phyloP scores from a whole-genome alignment of 2,888 invertebrate genomes.

The Hylaea fasciaria region DNA sequence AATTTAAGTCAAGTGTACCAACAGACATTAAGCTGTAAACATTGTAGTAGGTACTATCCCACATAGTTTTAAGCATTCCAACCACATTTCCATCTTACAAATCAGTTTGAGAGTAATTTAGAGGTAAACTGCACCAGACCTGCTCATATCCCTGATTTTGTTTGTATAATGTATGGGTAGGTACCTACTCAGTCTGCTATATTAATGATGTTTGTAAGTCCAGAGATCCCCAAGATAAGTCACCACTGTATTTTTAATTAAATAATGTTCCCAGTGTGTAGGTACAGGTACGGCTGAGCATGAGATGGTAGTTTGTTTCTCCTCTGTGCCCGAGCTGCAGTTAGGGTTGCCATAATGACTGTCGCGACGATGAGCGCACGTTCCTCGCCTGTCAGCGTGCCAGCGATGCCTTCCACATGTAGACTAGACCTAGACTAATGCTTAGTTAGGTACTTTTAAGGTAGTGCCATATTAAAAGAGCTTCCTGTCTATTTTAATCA shows the following conservation, averaged over 20 bases:
- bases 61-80: background rate
- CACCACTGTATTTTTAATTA: too few species aligned
- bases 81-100: background rate
- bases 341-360: too few species aligned
- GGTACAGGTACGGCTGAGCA: too few species aligned
- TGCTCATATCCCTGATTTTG: background rate
- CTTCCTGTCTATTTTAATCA: conserved; percentile 78
- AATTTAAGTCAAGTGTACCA: background rate
- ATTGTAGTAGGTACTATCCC: conserved; percentile 11
- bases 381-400: conserved; percentile 4
- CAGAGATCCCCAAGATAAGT: too few species aligned
- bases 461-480: conserved; percentile 85
- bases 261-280: too few species aligned
- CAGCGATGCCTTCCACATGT: conserved; percentile 17
- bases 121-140: background rate
- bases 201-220: too few species aligned
- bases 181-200: too few species aligned
- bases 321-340: too few species aligned
- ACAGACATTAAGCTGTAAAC: background rate
- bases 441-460: conserved; percentile 62
- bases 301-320: too few species aligned
- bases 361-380: background rate
- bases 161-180: too few species aligned
- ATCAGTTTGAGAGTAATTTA: background rate
- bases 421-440: conserved; percentile 37